phyloP scores from a whole-genome alignment of 2,888 invertebrate species.

The Leptothorax acervorum region DNA sequence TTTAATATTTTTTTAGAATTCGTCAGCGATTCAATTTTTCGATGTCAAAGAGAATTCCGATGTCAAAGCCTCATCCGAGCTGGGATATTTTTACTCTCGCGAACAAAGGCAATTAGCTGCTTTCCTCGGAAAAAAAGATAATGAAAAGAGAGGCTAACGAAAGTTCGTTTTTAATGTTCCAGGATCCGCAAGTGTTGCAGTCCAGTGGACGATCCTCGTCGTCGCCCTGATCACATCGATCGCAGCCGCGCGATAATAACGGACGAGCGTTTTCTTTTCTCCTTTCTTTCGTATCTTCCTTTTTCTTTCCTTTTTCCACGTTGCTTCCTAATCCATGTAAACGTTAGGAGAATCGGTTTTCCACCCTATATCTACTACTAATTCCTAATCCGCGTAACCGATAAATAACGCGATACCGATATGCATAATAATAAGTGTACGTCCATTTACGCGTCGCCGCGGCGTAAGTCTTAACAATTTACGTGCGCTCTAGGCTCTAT shows the following conservation, averaged over 20 bases:
- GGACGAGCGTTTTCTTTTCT: neutral
- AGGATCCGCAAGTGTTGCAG: slow-evolving; percentile 57
- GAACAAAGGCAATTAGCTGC: slow-evolving; percentile 14
- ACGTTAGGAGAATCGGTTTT: slow-evolving; percentile 68
- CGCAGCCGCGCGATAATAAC: slow-evolving; percentile 70
- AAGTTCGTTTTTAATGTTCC: slow-evolving; percentile 46
- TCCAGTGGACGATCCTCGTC: slow-evolving; percentile 55
- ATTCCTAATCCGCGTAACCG: slow-evolving; percentile 69
- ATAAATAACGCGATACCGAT: slow-evolving; percentile 65
- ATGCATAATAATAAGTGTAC: slow-evolving; percentile 63
- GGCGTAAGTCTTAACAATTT: slow-evolving; percentile 44
- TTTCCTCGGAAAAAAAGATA: neutral
- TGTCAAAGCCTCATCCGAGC: neutral
- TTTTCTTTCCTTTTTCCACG: slow-evolving; percentile 55
- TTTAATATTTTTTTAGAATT: neutral
- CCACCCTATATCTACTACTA: slow-evolving; percentile 70
- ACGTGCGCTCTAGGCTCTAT: slow-evolving; percentile 70
- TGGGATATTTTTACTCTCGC: neutral
- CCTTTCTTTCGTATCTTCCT: neutral
- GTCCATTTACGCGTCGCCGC: slow-evolving; percentile 54
- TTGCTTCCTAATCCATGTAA: slow-evolving; percentile 68
- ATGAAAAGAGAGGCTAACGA: neutral
- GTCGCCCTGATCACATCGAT: slow-evolving; percentile 54
- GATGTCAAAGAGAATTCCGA: neutral
- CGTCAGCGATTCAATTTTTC: neutral